Evolutionary conservation across 1,140 invertebrate genomes (phyloP).

Genomic region (Portunus trituberculatus): DNA sequence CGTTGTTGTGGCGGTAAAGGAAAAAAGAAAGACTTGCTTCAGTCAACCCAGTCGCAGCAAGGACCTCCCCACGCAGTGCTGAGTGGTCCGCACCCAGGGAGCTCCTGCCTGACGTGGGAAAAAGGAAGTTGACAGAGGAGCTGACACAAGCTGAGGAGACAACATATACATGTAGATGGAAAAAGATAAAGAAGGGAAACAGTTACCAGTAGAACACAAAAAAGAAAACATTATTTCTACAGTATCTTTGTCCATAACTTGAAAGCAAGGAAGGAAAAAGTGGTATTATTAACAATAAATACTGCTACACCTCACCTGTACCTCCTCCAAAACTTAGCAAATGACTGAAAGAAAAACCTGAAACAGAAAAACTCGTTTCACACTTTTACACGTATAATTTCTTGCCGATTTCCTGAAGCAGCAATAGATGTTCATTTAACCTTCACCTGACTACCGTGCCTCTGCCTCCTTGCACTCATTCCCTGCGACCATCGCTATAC

Average conservation of each 20-base stretch:
- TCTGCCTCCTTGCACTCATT: neutral
- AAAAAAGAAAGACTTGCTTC: slow-evolving; percentile 17
- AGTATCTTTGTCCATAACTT: too few species aligned
- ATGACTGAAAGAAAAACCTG: neutral
- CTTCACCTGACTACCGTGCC: neutral
- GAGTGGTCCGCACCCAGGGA: neutral
- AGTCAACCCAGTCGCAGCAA: neutral
- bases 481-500: neutral
- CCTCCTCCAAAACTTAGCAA: neutral
- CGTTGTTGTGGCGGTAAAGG: neutral
- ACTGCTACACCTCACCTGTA: neutral
- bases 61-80: neutral
- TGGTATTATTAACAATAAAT: too few species aligned
- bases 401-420: neutral
- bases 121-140: neutral
- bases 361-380: neutral
- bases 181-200: too few species aligned
- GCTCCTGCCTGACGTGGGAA: neutral
- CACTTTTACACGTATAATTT: neutral
- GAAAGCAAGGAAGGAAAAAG: too few species aligned
- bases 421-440: neutral
- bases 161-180: too few species aligned
- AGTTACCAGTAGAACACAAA: too few species aligned
- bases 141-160: neutral
- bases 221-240: too few species aligned